Conservation (phyloP, 2,888 invertebrate species). For the Athalia circularis region DNA sequence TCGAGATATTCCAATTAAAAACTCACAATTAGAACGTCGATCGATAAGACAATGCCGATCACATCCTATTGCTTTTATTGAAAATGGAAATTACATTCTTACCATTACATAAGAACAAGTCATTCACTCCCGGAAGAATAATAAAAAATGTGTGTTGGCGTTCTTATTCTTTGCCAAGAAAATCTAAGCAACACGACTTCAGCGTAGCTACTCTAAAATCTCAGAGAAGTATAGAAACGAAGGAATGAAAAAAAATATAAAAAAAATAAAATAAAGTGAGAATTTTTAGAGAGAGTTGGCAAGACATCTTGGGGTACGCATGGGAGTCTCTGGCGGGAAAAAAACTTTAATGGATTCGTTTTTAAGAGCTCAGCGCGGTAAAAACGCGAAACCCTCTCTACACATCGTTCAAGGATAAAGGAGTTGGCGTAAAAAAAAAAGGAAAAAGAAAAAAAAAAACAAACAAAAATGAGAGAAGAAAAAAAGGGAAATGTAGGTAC, state of each 20-base stretch:
- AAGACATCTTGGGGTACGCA: constrained; percentile 54
- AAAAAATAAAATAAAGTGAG: too few species aligned
- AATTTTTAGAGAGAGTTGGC: constrained; percentile 22
- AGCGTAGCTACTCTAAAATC: constrained; percentile 4
- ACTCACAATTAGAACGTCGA: constrained; percentile 32
- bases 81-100: background rate
- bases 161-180: too few species aligned
- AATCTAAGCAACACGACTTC: background rate
- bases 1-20: constrained; percentile 36
- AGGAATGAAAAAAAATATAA: too few species aligned
- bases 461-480: constrained; percentile 33
- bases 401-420: constrained; percentile 36
- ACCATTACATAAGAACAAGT: background rate
- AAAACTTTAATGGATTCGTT: constrained; percentile 70
- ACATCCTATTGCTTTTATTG: background rate
- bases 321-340: constrained; percentile 43
- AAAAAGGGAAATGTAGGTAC: too few species aligned
- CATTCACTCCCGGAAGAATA: too few species aligned
- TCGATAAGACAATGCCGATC: too few species aligned
- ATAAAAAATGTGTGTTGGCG: too few species aligned
- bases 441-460: background rate
- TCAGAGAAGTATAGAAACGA: background rate
- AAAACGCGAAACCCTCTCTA: constrained; percentile 31
- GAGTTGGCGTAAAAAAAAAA: background rate
- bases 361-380: constrained; percentile 56